phyloP scores from a whole-genome alignment of 1,140 invertebrate genomes.

The Cepaea nemoralis region DNA sequence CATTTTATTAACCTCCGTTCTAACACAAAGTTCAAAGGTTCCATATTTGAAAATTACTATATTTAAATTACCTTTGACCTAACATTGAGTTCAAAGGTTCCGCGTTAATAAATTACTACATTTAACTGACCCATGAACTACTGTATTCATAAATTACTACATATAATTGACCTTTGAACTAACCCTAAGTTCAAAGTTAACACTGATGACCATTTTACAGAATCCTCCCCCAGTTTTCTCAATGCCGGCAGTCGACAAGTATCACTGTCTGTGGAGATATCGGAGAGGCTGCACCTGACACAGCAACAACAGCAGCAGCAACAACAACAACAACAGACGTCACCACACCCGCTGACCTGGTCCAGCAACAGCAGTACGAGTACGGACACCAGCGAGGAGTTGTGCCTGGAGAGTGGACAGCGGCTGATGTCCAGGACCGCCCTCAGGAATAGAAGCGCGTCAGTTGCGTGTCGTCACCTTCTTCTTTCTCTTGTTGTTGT shows the following conservation, averaged over 20 bases:
- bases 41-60: too few relatives aligned
- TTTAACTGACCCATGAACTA: too few relatives aligned
- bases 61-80: too few relatives aligned
- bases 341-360: neutral
- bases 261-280: constrained; percentile 44
- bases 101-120: too few relatives aligned
- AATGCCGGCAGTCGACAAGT: constrained; percentile 37
- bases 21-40: too few relatives aligned
- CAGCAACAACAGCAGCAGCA: neutral
- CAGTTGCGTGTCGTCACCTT: neutral
- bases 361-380: constrained; percentile 50
- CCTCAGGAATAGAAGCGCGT: constrained; percentile 26
- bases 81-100: too few relatives aligned
- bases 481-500: neutral
- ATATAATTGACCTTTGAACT: neutral
- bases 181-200: neutral
- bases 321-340: neutral
- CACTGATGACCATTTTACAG: constrained; percentile 3
- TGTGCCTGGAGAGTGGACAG: constrained; percentile 40
- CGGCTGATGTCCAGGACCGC: neutral
- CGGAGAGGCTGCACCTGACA: constrained; percentile 24
- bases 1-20: too few relatives aligned
- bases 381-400: constrained; percentile 55
- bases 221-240: constrained; percentile 6
- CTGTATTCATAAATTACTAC: too few relatives aligned